Conservation (phyloP, 2,888 invertebrate genomes). For the Phymatocera aterrima region DNA sequence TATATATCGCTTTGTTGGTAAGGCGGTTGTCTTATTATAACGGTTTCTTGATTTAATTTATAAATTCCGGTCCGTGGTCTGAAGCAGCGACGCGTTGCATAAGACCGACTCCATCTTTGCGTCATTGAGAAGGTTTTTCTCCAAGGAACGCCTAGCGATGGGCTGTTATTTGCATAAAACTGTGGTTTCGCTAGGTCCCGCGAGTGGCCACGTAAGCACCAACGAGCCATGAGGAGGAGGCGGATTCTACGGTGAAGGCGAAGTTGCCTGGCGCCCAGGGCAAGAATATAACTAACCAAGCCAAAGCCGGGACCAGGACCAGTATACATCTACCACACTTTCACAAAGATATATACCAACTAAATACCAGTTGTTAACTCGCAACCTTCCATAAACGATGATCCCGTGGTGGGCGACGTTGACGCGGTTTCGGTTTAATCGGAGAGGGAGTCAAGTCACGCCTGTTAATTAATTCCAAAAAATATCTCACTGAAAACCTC, state of each 20-base stretch:
- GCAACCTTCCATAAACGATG: conserved; percentile 62
- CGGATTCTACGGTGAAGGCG: conserved; percentile 21
- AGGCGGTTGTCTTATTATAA: conserved; percentile 39
- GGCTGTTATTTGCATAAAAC: conserved; percentile 33
- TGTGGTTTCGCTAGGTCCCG: conserved; percentile 1
- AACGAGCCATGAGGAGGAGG: not conserved
- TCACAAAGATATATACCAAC: conserved; percentile 53
- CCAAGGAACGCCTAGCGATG: not conserved
- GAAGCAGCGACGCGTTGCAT: conserved; percentile 18
- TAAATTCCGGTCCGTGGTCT: conserved; percentile 25
- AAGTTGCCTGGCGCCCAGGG: conserved; percentile 29
- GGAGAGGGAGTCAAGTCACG: not conserved
- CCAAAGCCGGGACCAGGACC: conserved; percentile 26
- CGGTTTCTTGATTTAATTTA: conserved; percentile 36
- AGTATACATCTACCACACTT: conserved; percentile 53
- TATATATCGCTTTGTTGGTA: conserved; percentile 22
- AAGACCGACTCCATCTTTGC: conserved; percentile 17
- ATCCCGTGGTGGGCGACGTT: conserved; percentile 58
- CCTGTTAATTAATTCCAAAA: conserved; percentile 49
- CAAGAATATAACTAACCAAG: conserved; percentile 19
- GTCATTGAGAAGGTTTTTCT: conserved; percentile 18
- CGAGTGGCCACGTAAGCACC: conserved; percentile 17
- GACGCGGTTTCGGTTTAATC: not conserved
- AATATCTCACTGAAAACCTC: conserved; percentile 49
- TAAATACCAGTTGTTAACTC: conserved; percentile 49